A percentile compares a stretch with the other conserved stretches of the same genome.
Evolutionary conservation across 2,113 vertebrate genomes (phyloP).

Genomic region (Scomber scombrus): DNA sequence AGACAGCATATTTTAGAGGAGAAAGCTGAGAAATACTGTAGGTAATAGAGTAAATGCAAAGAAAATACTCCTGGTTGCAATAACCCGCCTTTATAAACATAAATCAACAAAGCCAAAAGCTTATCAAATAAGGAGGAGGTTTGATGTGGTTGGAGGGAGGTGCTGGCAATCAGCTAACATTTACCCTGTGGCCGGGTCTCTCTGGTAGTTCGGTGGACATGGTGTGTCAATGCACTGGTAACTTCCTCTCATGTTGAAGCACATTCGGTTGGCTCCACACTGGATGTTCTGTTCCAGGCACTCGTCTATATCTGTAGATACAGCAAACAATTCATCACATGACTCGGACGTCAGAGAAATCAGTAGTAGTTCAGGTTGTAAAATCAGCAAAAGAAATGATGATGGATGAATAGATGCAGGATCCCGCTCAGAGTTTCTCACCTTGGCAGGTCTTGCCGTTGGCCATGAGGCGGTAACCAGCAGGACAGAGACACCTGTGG

Average conservation of each 20-base stretch:
- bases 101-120: too few species aligned
- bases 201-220: constrained; percentile 93
- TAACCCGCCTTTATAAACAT: too few species aligned
- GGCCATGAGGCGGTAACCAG: constrained; percentile 91
- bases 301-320: constrained; percentile 91
- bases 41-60: too few species aligned
- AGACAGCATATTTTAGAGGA: background rate
- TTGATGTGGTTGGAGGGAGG: too few species aligned
- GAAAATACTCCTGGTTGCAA: too few species aligned
- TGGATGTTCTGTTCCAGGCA: constrained; percentile 92
- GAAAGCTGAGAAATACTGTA: background rate
- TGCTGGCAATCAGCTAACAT: background rate
- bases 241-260: constrained; percentile 97
- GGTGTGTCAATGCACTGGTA: constrained; percentile 96
- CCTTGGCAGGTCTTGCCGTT: constrained; percentile 97
- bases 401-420: background rate
- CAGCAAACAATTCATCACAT: constrained; percentile 6
- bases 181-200: constrained; percentile 88
- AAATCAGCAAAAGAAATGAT: background rate
- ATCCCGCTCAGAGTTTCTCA: constrained; percentile 56
- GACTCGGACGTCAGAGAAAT: too few species aligned
- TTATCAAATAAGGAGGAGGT: too few species aligned
- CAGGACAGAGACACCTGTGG: constrained; percentile 92
- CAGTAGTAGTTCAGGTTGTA: too few species aligned
- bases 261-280: constrained; percentile 94